These are phyloP conservation scores for Corythaixoides concolor DNA, from an alignment of 2,113 vertebrate species.

Conservation along the genomic window DNA sequence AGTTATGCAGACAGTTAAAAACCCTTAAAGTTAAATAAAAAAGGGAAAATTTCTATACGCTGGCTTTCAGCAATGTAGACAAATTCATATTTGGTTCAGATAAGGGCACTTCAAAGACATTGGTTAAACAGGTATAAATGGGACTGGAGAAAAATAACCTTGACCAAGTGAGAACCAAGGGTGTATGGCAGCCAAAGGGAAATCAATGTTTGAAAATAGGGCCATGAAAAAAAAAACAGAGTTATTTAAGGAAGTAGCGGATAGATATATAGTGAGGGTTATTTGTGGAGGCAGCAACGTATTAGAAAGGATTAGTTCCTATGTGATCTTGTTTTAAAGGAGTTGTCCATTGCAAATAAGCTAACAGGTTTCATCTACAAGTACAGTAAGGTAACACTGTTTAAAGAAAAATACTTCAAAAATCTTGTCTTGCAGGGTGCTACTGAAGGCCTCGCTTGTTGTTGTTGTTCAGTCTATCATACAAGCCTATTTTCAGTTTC, in stretches of 20 bases:
- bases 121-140: constrained; percentile 7
- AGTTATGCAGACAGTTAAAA: constrained; percentile 19
- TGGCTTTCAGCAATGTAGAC: not conserved
- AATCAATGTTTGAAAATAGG: constrained; percentile 6
- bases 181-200: not conserved
- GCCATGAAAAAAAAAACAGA: not conserved
- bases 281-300: not conserved
- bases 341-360: not conserved
- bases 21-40: not conserved
- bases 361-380: not conserved
- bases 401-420: not conserved
- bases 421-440: not conserved
- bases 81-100: constrained; percentile 39
- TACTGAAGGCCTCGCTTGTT: not conserved
- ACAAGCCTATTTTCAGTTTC: constrained; percentile 11
- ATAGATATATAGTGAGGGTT: not conserved
- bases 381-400: not conserved
- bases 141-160: constrained; percentile 33
- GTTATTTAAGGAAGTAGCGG: constrained; percentile 15
- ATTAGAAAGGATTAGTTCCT: not conserved
- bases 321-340: not conserved
- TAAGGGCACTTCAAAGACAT: constrained; percentile 53
- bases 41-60: not conserved
- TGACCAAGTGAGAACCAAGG: not conserved
- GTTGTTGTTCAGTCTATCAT: not conserved